Percentiles rank a stretch among this genome's conserved stretches.
Conservation (phyloP, 2,113 vertebrate genomes). For the Catharus minimus region DNA sequence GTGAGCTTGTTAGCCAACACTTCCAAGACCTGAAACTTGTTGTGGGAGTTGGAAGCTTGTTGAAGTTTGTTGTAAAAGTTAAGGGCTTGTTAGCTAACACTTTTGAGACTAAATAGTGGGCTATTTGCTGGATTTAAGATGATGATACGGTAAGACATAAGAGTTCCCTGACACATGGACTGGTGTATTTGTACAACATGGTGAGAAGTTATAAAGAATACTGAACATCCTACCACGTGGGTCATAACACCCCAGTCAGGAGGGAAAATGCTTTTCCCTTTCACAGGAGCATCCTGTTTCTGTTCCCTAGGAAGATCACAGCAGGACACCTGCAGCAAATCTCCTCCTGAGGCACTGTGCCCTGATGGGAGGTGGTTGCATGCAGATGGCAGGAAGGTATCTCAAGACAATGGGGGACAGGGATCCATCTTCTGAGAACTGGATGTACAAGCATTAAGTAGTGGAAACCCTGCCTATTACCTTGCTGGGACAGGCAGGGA, state of each 20-base stretch:
- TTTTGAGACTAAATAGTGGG: neutral
- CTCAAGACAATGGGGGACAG: neutral
- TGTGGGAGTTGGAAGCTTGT: neutral
- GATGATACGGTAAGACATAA: neutral
- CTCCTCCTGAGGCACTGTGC: neutral
- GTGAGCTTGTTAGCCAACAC: neutral
- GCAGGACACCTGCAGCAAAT: neutral
- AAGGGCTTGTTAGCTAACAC: neutral
- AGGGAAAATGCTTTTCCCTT: neutral
- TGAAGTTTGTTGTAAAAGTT: neutral
- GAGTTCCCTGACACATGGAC: neutral
- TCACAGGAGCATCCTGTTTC: neutral
- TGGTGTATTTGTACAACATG: neutral
- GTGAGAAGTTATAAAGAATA: neutral
- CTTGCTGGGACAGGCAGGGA: neutral
- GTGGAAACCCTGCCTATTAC: neutral
- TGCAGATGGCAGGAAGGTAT: neutral
- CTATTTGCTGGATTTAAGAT: neutral
- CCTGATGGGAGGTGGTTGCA: neutral
- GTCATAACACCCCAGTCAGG: fast-evolving
- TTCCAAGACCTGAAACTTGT: neutral
- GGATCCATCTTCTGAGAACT: neutral
- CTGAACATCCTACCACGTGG: neutral
- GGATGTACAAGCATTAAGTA: neutral
- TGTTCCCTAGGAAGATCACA: neutral